These are phyloP conservation scores for Bothrops alternatus DNA, from an alignment of 2,797 vertebrate genomes.

Conservation along the genomic window DNA sequence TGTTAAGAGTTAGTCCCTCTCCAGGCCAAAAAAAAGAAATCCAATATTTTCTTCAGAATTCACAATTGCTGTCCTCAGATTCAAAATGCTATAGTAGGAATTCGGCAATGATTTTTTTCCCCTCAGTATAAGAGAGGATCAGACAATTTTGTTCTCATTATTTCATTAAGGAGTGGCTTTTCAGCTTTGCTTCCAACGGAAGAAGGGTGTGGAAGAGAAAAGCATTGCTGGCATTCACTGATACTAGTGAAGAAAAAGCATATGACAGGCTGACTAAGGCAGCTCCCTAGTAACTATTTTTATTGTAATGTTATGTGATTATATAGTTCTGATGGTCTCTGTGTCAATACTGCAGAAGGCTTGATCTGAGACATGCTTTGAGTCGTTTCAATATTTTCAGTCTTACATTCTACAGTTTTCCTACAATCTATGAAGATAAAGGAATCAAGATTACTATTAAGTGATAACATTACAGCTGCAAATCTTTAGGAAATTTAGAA, in stretches of 20 bases:
- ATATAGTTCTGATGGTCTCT: slow-evolving; percentile 39
- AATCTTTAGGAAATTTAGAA: slow-evolving; percentile 2
- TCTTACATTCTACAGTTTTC: neutral
- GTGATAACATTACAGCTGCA: slow-evolving; percentile 32
- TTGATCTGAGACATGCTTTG: slow-evolving; percentile 7
- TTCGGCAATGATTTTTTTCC: neutral
- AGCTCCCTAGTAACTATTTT: slow-evolving; percentile 35
- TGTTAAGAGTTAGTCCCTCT: neutral
- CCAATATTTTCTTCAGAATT: neutral
- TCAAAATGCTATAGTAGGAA: neutral
- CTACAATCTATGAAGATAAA: slow-evolving; percentile 5
- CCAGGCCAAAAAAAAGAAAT: neutral
- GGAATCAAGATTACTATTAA: slow-evolving; percentile 9
- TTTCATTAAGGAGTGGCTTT: slow-evolving; percentile 33
- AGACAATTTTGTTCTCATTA: neutral
- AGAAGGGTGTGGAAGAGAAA: slow-evolving; percentile 54
- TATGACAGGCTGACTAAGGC: slow-evolving; percentile 60
- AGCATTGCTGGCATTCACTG: fast-evolving
- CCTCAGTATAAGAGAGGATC: slow-evolving; percentile 18
- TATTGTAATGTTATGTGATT: slow-evolving; percentile 46
- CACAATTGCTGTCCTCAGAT: neutral
- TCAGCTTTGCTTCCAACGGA: slow-evolving; percentile 46
- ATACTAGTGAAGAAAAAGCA: slow-evolving; percentile 42
- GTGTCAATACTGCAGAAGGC: neutral
- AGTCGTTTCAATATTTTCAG: neutral